A percentile compares a stretch with the other conserved stretches of the same genome.
These are phyloP conservation scores for Conopomorpha cramerella DNA, from an alignment of 1,140 invertebrate species.

Conservation along the genomic window DNA sequence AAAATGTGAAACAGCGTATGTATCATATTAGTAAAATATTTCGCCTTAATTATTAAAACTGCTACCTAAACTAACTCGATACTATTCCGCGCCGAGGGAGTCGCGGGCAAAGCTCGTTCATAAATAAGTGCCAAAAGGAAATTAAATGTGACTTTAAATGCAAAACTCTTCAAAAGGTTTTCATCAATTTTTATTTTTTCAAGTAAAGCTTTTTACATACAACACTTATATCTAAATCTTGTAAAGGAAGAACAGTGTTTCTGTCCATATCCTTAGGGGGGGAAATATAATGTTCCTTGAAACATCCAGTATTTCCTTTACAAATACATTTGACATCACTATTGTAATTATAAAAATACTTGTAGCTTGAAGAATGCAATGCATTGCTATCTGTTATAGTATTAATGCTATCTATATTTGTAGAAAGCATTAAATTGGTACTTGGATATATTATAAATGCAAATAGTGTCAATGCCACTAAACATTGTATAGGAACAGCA, in stretches of 20 bases:
- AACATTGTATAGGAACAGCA: constrained; percentile 79
- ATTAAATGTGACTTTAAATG: no score
- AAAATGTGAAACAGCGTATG: no score
- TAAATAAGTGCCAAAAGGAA: no score
- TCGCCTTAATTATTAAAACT: no score
- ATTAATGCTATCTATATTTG: constrained; percentile 68
- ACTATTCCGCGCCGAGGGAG: no score
- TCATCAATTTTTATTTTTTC: constrained; percentile 8
- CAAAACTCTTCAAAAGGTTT: no score
- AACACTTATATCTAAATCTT: constrained; percentile 46
- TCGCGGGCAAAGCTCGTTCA: no score
- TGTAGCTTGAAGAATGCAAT: constrained; percentile 10
- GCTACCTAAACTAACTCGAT: no score
- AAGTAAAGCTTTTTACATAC: constrained; percentile 48
- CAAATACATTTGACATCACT: constrained; percentile 30
- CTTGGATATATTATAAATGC: constrained; percentile 84
- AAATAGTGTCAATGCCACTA: constrained; percentile 74
- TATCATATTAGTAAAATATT: no score
- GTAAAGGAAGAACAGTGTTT: constrained; percentile 33
- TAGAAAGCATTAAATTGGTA: constrained; percentile 77
- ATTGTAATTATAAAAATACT: constrained; percentile 9
- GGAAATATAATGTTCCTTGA: constrained; percentile 16
- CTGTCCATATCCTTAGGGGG: constrained; percentile 16
- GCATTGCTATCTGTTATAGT: constrained; percentile 70
- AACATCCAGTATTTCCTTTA: constrained; percentile 29